Evolutionary conservation across 2,797 vertebrate genomes (phyloP).

Genomic region (Ceyx erithaca): DNA sequence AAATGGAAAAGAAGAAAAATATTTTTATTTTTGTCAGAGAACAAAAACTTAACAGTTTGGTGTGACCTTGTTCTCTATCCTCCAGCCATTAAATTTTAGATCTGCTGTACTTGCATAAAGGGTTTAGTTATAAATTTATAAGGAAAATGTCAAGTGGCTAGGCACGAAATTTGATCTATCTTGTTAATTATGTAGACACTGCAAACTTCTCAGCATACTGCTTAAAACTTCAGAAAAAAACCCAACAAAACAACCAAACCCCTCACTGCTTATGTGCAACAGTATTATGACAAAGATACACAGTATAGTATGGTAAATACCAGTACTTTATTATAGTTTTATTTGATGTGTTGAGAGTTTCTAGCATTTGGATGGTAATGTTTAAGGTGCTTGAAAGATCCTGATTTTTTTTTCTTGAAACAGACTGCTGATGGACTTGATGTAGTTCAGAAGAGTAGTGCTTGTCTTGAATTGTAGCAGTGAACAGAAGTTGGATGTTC

Average conservation of each 20-base stretch:
- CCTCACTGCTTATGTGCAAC: not conserved
- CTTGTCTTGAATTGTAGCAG: not conserved
- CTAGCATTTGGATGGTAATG: not conserved
- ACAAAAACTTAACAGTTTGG: not conserved
- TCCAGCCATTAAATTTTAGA: slow-evolving; percentile 16
- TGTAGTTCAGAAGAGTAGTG: not conserved
- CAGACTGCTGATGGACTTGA: not conserved
- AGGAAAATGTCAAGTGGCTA: not conserved
- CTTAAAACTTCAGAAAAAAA: not conserved
- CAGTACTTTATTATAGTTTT: not conserved
- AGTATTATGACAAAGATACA: not conserved
- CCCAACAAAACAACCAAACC: no score
- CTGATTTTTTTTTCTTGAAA: not conserved
- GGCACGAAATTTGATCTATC: not conserved
- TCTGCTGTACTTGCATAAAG: slow-evolving; percentile 31
- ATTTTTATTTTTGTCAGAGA: not conserved
- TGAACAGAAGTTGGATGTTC: not conserved
- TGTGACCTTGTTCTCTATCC: slow-evolving; percentile 42
- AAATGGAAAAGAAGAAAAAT: not conserved
- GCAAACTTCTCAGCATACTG: not conserved
- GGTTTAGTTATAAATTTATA: slow-evolving; percentile 40
- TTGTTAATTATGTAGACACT: not conserved
- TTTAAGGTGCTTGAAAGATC: not conserved
- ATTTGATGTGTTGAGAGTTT: not conserved
- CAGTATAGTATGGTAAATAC: not conserved